Percentiles rank a stretch among this genome's conserved stretches.
These are phyloP conservation scores for Lydus trimaculatus DNA, from an alignment of 2,888 invertebrate species.

Conservation along the genomic window DNA sequence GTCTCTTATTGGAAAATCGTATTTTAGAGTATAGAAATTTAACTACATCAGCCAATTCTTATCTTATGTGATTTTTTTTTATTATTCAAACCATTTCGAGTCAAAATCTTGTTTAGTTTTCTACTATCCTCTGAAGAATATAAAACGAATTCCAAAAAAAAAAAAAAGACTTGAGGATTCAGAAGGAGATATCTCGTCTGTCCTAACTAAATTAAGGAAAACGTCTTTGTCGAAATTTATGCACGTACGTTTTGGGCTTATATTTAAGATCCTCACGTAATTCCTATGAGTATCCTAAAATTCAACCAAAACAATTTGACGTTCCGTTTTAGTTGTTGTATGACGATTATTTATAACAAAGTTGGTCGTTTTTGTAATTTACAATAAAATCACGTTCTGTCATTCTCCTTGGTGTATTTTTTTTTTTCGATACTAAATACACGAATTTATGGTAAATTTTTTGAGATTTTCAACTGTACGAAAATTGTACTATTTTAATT, in stretches of 20 bases:
- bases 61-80: conserved; percentile 11
- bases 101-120: background rate
- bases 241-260: conserved; percentile 15
- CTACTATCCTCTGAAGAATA: background rate
- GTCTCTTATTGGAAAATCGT: too few species aligned
- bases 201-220: conserved; percentile 2
- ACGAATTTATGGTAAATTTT: background rate
- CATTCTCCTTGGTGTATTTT: background rate
- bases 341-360: conserved; percentile 19
- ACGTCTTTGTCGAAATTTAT: conserved; percentile 16
- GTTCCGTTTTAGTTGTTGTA: conserved; percentile 11
- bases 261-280: conserved; percentile 13
- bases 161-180: background rate
- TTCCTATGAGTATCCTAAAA: conserved; percentile 19
- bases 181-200: background rate
- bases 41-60: background rate
- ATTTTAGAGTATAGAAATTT: background rate
- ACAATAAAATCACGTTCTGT: conserved; percentile 16
- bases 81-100: background rate
- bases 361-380: conserved; percentile 14
- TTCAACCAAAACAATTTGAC: conserved; percentile 27
- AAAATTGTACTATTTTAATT: background rate
- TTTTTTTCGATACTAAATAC: background rate
- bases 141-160: background rate
- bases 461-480: background rate